Evolutionary conservation across 2,888 invertebrate genomes (phyloP).

Genomic region (Drosophila kuntzei): DNA sequence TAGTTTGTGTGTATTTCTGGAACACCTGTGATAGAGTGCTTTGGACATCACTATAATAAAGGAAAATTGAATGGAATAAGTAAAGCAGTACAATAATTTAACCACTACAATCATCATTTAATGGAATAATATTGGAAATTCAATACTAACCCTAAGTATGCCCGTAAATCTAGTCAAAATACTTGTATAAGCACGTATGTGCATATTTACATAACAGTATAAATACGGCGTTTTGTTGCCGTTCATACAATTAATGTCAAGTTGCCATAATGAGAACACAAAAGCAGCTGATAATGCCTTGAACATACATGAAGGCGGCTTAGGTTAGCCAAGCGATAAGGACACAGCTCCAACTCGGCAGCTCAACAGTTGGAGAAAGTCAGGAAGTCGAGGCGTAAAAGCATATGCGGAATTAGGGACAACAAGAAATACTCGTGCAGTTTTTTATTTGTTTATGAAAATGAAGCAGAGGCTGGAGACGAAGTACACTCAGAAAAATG

Average conservation of each 20-base stretch:
- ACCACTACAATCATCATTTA: constrained; percentile 39
- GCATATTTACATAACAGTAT: constrained; percentile 16
- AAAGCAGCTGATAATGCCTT: constrained; percentile 70
- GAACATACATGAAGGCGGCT: constrained; percentile 40
- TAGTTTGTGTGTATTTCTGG: too few species aligned
- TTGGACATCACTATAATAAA: too few species aligned
- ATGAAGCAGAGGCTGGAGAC: constrained; percentile 39
- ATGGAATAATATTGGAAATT: constrained; percentile 68
- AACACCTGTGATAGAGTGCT: too few species aligned
- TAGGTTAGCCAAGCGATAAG: constrained; percentile 40
- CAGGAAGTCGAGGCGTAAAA: constrained; percentile 40
- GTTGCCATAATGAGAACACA: constrained; percentile 75
- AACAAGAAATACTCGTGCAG: constrained; percentile 16
- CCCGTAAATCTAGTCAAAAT: constrained; percentile 15
- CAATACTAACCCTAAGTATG: constrained; percentile 33
- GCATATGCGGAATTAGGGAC: constrained; percentile 46
- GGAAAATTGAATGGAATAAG: constrained; percentile 3
- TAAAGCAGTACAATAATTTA: constrained; percentile 31
- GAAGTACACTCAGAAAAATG: background rate
- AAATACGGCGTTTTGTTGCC: constrained; percentile 42
- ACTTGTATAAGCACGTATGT: constrained; percentile 1
- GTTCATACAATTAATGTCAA: constrained; percentile 73
- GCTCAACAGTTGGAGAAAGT: constrained; percentile 1
- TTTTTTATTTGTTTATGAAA: constrained; percentile 75
- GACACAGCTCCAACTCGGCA: constrained; percentile 13